Evolutionary conservation across 2,113 vertebrate species (phyloP), one percentile per base, ranked within the genome.

Genomic region (Tamias sibiricus): DNA sequence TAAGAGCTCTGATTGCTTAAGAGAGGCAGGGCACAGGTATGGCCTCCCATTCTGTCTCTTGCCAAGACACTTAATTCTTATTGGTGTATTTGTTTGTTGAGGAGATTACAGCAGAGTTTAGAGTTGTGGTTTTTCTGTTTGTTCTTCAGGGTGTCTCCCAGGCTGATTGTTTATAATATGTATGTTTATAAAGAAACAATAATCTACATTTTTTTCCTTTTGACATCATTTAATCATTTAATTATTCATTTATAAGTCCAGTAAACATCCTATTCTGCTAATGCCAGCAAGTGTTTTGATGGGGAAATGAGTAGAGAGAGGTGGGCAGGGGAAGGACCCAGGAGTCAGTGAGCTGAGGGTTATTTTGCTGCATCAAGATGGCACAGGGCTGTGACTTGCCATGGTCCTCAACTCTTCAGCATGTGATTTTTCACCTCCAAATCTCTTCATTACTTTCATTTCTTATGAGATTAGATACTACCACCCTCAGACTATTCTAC

Each of bases 71-170:
- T 80, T 35, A 35, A 90, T 86, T 82, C n/a, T 84, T 91, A 20
- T 79, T 95, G 42, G 28, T 74, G 86, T 80, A 54, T 86, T 88
- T 90, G 54, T 97, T 95, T 97, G 74, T 79, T 75, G 16, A 93
- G 87, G 74, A 87, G 54, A 80, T 91, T 79, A 76, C 49, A 68
- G 40, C 22, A 80, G 44, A 57, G 35, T 85, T 13, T 28, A 90
- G 87, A 72, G 49, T 26, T 89, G 64, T 95, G 77, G 2, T 32
- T 90, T 94, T 96, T 90, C 14, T 47, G 26, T 94, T 82, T 82
- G 42, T 80, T 87, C 49, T 97, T 91, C 66, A 64, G 57, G 24
- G 64, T 87, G 40, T 85, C 47, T 95, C n/a, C 24, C 44, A 81
- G 40, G 57, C 37, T 80, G 75, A 83, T 80, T 6, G 22, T 74